Evolutionary conservation across 2,888 invertebrate species (phyloP), one percentile per base, ranked within the genome.

Genomic region (Salpingus planirostris): DNA sequence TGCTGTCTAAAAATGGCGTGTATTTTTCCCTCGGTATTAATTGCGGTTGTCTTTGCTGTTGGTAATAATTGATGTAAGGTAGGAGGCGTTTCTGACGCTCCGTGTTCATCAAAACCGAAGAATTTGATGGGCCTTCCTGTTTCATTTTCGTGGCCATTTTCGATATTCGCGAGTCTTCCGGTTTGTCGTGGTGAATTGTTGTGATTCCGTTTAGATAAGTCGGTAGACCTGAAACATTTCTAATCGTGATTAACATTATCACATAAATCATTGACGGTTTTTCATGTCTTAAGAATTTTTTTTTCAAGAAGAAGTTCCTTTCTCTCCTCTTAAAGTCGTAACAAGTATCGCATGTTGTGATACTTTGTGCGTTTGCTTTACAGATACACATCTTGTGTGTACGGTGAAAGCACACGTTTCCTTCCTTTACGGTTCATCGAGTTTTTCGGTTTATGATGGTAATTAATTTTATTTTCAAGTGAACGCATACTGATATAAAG

Each of bases 1-100:
- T 73, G 42, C 64, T 64, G 40, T 69, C 65, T 43, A 65, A 59
- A 59, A 73, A 73, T 42, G 72, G 72, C 25, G 69, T 72, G 49
- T 64, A 65, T 53, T 66, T 60, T 50, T 25, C 23, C 6, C 28
- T 30, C 28, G 31, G 39, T 22, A 13, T 30, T n/a, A n/a, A n/a
- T 23, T 33, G 46, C 70, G 68, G 35, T 66, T 66, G 41, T 68
- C 65, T 3, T 26, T 13, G 27, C 31, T 38, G 33, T 34, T 33
- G 36, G 59, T 86, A 87, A 62, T 80, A 88, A 18, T 83, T 84
- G 75, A 83, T 81, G 59, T 87, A 87, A 2, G 87, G 88, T 52
- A 88, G 79, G 52, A 88, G 62, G 42, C 88, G 71, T 50, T 87
- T 75, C 55, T 80, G 80, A 29, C 87, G 71, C 62, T 85, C 80